Percentiles rank a stretch among this genome's conserved stretches.
Conservation (phyloP, 2,797 vertebrate genomes). For the Rhinella marina region DNA sequence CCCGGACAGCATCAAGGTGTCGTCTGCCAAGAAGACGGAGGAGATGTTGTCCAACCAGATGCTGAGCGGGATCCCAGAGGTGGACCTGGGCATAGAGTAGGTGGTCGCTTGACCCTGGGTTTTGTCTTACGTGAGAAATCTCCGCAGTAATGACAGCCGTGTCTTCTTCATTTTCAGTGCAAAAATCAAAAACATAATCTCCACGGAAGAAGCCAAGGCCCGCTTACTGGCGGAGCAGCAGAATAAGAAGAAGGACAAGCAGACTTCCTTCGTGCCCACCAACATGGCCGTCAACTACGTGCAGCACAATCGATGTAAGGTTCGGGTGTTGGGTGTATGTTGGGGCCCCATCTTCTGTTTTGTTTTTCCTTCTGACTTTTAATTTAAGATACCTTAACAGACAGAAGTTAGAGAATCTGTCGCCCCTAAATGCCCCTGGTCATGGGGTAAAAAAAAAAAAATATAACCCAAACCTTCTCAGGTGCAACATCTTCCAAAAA, state of each 20-base stretch:
- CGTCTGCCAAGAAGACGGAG: slow-evolving; percentile 96
- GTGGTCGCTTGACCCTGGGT: slow-evolving; percentile 56
- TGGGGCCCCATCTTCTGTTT: no score
- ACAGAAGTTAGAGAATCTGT: no score
- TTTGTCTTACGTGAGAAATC: background rate
- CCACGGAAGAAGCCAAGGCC: slow-evolving; percentile 95
- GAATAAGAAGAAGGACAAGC: slow-evolving; percentile 95
- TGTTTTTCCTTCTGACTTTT: no score
- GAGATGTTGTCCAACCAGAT: slow-evolving; percentile 99
- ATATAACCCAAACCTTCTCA: no score
- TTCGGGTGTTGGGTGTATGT: background rate
- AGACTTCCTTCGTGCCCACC: slow-evolving; percentile 96
- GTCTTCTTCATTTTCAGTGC: slow-evolving; percentile 75
- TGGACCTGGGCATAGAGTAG: slow-evolving; percentile 96
- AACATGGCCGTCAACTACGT: slow-evolving; percentile 98
- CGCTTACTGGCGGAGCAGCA: slow-evolving; percentile 93
- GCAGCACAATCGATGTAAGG: slow-evolving; percentile 97
- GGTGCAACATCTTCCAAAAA: no score
- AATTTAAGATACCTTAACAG: no score
- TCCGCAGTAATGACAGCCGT: background rate
- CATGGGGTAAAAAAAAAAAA: no score
- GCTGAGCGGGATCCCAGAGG: slow-evolving; percentile 97
- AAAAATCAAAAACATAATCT: slow-evolving; percentile 98
- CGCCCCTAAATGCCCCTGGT: no score
- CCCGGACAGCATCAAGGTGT: slow-evolving; percentile 92